Evolutionary conservation across 2,888 invertebrate species (phyloP).

Genomic region (Amiota communis): DNA sequence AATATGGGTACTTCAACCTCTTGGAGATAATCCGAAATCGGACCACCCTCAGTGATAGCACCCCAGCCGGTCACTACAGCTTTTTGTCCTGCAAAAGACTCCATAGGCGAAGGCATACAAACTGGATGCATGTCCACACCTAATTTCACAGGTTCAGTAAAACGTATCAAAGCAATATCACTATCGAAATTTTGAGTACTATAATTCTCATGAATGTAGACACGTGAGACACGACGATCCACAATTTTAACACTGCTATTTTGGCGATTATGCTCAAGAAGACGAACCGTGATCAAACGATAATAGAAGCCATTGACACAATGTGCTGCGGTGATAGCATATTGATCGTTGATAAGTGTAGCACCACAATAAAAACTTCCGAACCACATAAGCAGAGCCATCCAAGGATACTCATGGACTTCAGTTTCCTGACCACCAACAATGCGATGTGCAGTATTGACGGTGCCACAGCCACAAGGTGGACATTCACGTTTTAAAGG

Average conservation of each 20-base stretch:
- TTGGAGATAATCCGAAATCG: conserved; percentile 78
- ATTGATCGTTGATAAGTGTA: conserved; percentile 81
- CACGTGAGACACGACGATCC: conserved; percentile 71
- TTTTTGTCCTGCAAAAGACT: conserved; percentile 64
- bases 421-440: conserved; percentile 86
- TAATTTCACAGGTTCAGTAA: conserved; percentile 77
- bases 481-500: conserved; percentile 59
- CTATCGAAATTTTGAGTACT: conserved; percentile 83
- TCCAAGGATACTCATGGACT: conserved; percentile 81
- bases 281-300: conserved; percentile 77
- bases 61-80: conserved; percentile 88
- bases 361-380: conserved; percentile 83
- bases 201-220: conserved; percentile 79
- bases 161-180: conserved; percentile 84
- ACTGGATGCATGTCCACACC: conserved; percentile 81
- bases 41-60: conserved; percentile 80
- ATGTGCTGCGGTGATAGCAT: conserved; percentile 86
- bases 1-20: conserved; percentile 84
- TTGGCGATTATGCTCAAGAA: conserved; percentile 84
- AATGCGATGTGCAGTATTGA: conserved; percentile 80
- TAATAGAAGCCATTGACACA: conserved; percentile 79
- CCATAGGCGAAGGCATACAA: conserved; percentile 78
- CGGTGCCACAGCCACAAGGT: conserved; percentile 78
- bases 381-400: conserved; percentile 77
- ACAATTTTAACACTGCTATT: conserved; percentile 66